phyloP scores from a whole-genome alignment of 2,113 vertebrate genomes.

The Muscicapa adusta region DNA sequence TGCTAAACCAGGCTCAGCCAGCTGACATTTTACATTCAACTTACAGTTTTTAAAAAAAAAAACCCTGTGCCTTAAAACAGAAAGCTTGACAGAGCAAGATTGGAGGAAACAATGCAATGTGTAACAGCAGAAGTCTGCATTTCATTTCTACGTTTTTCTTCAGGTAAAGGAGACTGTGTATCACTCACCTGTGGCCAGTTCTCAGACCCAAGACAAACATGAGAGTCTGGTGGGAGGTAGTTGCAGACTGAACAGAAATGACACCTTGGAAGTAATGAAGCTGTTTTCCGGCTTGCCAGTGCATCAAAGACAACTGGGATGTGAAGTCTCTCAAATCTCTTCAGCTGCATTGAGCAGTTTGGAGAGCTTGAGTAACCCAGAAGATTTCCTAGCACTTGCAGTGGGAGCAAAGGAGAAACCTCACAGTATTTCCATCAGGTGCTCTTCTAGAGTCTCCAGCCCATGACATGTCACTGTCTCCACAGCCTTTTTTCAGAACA shows the following conservation, averaged over 20 bases:
- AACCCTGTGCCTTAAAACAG: not conserved
- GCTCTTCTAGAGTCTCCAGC: not conserved
- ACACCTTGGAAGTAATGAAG: not conserved
- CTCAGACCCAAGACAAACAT: not conserved
- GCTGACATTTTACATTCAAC: not conserved
- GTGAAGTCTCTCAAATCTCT: not conserved
- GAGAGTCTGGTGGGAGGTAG: not conserved
- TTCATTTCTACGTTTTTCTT: not conserved
- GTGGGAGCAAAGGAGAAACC: not conserved
- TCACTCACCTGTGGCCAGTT: not conserved
- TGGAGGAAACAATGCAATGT: not conserved
- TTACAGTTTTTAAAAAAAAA: not conserved
- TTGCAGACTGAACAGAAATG: not conserved
- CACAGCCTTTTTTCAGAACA: not conserved
- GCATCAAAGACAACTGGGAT: not conserved
- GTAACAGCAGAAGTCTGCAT: not conserved
- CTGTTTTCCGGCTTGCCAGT: not conserved
- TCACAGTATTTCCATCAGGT: not conserved
- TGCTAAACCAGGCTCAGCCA: not conserved
- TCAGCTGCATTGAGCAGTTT: not conserved
- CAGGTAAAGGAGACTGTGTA: not conserved
- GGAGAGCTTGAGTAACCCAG: not conserved
- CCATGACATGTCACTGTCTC: fast-evolving
- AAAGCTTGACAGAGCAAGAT: not conserved
- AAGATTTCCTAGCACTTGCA: not conserved